Conservation (phyloP, 2,797 vertebrate genomes). For the Enteromius radiatus region DNA sequence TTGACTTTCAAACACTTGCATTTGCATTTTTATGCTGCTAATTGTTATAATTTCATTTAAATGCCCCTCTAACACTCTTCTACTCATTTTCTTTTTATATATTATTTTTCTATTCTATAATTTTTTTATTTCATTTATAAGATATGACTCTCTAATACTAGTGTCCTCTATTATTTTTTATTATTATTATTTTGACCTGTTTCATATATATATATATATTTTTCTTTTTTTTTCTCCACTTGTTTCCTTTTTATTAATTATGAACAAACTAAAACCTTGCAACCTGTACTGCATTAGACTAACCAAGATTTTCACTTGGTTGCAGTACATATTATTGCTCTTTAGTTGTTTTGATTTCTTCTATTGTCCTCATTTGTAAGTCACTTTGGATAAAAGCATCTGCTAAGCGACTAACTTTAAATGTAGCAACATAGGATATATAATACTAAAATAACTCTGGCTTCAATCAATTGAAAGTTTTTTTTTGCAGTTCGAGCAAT, state of each 20-base stretch:
- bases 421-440: neutral
- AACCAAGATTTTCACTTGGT: neutral
- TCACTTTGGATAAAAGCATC: neutral
- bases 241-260: neutral
- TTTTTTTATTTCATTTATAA: too few relatives aligned
- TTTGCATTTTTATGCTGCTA: neutral
- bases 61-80: too few relatives aligned
- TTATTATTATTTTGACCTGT: too few relatives aligned
- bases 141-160: too few relatives aligned
- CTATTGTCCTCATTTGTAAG: neutral
- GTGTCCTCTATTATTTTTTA: too few relatives aligned
- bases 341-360: too few relatives aligned
- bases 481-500: neutral
- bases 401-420: neutral
- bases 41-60: too few relatives aligned
- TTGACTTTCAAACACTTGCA: neutral
- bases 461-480: neutral
- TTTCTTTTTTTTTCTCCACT: neutral
- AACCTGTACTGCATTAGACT: neutral
- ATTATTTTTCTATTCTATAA: too few relatives aligned
- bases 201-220: too few relatives aligned
- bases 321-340: neutral
- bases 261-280: neutral
- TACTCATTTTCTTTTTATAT: too few relatives aligned
- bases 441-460: neutral